Base-by-base conservation (phyloP, 2,888 invertebrate species). In the Orchesella flavescens region DNA sequence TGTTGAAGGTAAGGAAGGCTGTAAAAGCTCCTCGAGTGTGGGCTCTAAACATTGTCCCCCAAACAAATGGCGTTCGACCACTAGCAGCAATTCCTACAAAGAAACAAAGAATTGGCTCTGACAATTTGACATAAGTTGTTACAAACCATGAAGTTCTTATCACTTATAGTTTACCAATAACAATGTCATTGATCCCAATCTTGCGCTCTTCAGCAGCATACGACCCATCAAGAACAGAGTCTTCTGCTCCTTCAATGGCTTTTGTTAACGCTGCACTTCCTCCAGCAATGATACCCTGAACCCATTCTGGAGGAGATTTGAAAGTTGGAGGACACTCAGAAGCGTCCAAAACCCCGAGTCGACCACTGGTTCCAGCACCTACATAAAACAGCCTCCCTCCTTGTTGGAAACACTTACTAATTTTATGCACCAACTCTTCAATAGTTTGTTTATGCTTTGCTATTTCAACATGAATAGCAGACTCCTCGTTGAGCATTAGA, bases 291-390 rank as follows among this genome's bases (percentile, higher is more conserved):
- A 85, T 85, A 43, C 88, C 88, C 61, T 88, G 88, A 44, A 88
- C 87, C 87, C 86, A 85, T 24, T 87, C 71, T 3, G 84, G 85
- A 1, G 85, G 86, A 1, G 86, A 77, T 53, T 85, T 87, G 61
- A 87, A 87, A 0, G 86, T 86, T 13, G 87, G 86, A 0, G 86
- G 87, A 49, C 86, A 87, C 85, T 88, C 89, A 10, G 84, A 78
- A 2, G 89, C 89, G 83, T 89, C 88, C 66, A 89, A 68, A 76
- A 89, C 86, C 19, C 88, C 89, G 0, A 89, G 73, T 12, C 89
- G 75, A 10, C 88, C 89, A 75, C 88, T 88, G 0, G 89, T 87
- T 15, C 89, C 89, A 1, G 88, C 87, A 0, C 89, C 89, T 1
- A 88, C 87, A 65, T 88, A 89, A 66, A 89, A 87, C 19, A 89